Evolutionary conservation across 1,140 invertebrate genomes (phyloP).

Genomic region (Nephotettix cincticeps): DNA sequence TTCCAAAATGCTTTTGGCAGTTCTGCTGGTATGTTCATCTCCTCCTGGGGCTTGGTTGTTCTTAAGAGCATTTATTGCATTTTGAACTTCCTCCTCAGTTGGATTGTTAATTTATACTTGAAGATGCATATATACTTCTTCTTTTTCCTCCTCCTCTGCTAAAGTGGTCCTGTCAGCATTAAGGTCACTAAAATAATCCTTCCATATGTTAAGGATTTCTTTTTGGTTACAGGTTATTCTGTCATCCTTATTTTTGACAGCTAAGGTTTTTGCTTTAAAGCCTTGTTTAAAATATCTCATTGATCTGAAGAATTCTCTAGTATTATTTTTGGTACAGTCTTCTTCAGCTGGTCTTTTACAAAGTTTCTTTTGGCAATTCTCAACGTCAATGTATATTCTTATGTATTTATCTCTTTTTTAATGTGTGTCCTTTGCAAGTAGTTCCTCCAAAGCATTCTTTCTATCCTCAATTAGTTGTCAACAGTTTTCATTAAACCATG

Average conservation of each 20-base stretch:
- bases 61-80: constrained; percentile 31
- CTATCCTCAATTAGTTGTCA: constrained; percentile 17
- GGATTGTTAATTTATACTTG: neutral
- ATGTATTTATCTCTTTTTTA: no score
- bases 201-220: constrained; percentile 12
- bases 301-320: no score
- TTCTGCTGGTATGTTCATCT: constrained; percentile 39
- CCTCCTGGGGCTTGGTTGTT: constrained; percentile 36
- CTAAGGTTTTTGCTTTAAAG: no score
- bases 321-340: no score
- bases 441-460: constrained; percentile 11
- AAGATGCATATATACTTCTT: neutral
- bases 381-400: no score
- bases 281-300: no score
- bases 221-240: no score
- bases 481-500: constrained; percentile 32
- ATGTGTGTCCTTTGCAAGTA: constrained; percentile 10
- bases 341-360: no score
- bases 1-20: constrained; percentile 32
- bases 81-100: constrained; percentile 8
- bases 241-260: no score
- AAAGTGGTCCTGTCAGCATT: constrained; percentile 1
- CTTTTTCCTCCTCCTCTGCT: neutral
- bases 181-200: constrained; percentile 27
- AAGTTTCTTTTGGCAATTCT: no score